Percentiles rank a stretch among this genome's conserved stretches.
phyloP scores from a whole-genome alignment of 2,797 vertebrate genomes.

The Cyprinella venusta region DNA sequence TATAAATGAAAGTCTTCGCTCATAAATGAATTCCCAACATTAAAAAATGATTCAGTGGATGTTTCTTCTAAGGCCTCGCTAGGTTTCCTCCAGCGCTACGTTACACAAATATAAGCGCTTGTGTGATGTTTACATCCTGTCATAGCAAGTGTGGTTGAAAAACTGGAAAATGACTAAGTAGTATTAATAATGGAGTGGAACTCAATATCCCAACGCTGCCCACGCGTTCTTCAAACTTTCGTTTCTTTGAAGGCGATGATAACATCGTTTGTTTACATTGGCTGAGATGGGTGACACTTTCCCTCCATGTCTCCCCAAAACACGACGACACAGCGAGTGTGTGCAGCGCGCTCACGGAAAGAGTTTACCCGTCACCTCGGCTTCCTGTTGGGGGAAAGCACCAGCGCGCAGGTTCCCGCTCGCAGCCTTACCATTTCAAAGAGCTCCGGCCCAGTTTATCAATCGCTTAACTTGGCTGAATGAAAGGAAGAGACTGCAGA shows the following conservation, averaged over 20 bases:
- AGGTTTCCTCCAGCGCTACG: not conserved
- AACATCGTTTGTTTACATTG: constrained; percentile 58
- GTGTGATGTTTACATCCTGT: constrained; percentile 62
- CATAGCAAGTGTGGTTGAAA: constrained; percentile 49
- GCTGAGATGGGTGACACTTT: constrained; percentile 49
- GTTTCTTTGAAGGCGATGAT: constrained; percentile 45
- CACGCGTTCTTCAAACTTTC: constrained; percentile 46
- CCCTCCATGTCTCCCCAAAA: constrained; percentile 54
- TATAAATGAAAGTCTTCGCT: not conserved
- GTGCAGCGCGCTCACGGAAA: constrained; percentile 53
- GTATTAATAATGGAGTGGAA: constrained; percentile 55
- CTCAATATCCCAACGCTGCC: constrained; percentile 58
- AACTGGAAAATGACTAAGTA: constrained; percentile 62
- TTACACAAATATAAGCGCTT: not conserved
- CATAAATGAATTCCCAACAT: not conserved
- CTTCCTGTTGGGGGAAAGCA: constrained; percentile 61
- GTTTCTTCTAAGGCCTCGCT: constrained; percentile 12
- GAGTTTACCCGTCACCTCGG: constrained; percentile 32
- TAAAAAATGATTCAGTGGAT: not conserved
- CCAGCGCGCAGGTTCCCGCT: constrained; percentile 56
- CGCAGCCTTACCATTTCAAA: constrained; percentile 37
- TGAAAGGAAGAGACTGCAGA: constrained; percentile 36
- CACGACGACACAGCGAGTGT: constrained; percentile 16
- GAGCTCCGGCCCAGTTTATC: constrained; percentile 25
- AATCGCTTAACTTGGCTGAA: not conserved